A percentile compares a stretch with the other conserved stretches of the same genome.
These are phyloP conservation scores for Dascillus cervinus DNA, from an alignment of 2,888 invertebrate genomes.

Conservation along the genomic window DNA sequence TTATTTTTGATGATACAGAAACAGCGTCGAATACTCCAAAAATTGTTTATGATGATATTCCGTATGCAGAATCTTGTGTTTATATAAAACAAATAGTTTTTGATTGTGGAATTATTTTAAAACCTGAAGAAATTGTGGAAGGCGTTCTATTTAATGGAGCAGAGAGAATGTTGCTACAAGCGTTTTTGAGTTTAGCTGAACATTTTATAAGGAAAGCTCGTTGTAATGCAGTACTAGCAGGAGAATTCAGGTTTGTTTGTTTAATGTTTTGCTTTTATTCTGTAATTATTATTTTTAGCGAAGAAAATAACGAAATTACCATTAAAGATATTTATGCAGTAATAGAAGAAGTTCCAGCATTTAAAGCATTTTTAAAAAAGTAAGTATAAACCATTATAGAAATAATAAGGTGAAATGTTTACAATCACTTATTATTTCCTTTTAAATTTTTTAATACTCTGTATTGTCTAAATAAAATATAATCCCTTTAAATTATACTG, in stretches of 20 bases:
- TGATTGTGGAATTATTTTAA: slow-evolving; percentile 42
- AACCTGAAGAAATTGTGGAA: slow-evolving; percentile 42
- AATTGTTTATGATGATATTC: no score
- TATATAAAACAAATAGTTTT: slow-evolving; percentile 42
- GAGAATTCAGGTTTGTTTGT: slow-evolving; percentile 21
- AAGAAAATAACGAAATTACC: background rate
- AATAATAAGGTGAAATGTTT: no score
- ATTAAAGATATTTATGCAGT: background rate
- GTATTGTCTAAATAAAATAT: no score
- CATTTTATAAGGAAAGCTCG: slow-evolving; percentile 39
- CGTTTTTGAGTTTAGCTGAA: slow-evolving; percentile 46
- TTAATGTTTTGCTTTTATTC: slow-evolving; percentile 7
- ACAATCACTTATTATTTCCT: no score
- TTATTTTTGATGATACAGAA: no score
- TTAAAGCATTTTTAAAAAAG: background rate
- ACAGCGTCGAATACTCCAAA: no score
- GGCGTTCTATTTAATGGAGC: slow-evolving; percentile 41
- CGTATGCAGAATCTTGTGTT: no score
- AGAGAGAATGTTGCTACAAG: slow-evolving; percentile 46
- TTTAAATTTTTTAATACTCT: no score
- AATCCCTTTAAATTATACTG: no score
- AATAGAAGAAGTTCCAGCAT: background rate
- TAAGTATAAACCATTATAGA: no score
- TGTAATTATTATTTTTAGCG: background rate
- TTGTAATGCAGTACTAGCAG: slow-evolving; percentile 25